phyloP scores from a whole-genome alignment of 2,113 vertebrate species.

The Ciconia stormi region DNA sequence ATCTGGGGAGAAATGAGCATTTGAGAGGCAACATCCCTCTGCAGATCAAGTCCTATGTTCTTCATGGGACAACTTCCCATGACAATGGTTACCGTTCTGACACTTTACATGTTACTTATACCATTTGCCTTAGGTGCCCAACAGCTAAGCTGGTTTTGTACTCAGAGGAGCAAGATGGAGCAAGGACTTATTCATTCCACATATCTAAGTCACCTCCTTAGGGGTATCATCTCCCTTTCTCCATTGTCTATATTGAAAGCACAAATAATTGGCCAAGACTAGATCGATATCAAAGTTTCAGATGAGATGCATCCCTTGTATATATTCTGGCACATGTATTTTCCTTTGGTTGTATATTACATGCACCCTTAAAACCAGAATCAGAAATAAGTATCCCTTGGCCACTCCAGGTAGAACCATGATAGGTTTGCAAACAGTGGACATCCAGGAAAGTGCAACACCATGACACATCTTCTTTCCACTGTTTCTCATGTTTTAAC shows the following conservation, averaged over 20 bases:
- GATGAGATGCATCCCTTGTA: background rate
- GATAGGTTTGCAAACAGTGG: background rate
- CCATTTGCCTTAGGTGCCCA: background rate
- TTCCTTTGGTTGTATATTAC: background rate
- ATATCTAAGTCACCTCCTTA: background rate
- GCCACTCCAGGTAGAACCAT: background rate
- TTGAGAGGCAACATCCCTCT: rapidly evolving
- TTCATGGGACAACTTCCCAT: background rate
- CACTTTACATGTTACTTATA: background rate
- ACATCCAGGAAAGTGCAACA: background rate
- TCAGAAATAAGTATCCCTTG: background rate
- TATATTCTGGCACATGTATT: background rate
- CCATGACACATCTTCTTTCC: background rate
- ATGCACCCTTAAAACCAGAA: background rate
- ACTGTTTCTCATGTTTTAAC: background rate
- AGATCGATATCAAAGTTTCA: background rate
- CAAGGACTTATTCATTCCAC: background rate
- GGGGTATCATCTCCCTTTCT: background rate
- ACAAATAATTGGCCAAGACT: background rate
- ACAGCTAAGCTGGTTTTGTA: background rate
- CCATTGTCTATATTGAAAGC: background rate
- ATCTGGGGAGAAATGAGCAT: background rate
- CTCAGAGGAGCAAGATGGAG: background rate
- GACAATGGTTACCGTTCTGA: background rate
- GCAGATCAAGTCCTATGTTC: background rate